Evolutionary conservation across 2,797 vertebrate genomes (phyloP).

Genomic region (Peromyscus melanophrys): DNA sequence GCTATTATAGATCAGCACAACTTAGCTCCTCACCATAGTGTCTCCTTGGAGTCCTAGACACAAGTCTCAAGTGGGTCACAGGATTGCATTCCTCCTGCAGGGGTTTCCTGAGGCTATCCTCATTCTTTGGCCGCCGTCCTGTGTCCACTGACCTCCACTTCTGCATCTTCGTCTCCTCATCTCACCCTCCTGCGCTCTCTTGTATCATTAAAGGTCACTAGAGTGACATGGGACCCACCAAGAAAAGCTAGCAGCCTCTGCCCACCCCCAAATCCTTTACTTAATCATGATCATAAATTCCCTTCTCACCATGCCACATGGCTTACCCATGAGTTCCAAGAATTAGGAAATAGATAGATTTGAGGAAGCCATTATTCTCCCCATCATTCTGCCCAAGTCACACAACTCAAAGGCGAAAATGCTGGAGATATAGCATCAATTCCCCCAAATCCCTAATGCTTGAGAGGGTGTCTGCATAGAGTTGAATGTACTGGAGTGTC

Average conservation of each 20-base stretch:
- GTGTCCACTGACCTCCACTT: rapidly evolving
- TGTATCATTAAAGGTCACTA: not conserved
- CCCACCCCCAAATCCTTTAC: not conserved
- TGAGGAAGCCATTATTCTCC: too few relatives aligned
- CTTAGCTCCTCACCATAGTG: not conserved
- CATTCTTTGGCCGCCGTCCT: rapidly evolving
- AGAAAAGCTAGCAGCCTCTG: not conserved
- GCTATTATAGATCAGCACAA: not conserved
- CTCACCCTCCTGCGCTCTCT: not conserved
- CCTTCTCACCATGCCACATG: not conserved
- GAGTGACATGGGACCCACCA: not conserved
- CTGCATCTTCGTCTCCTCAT: too few relatives aligned
- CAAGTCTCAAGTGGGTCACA: too few relatives aligned
- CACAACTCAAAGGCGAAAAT: too few relatives aligned
- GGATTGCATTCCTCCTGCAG: not conserved
- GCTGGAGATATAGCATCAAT: too few relatives aligned
- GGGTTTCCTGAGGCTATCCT: too few relatives aligned
- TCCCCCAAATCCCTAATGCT: too few relatives aligned
- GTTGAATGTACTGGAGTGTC: too few relatives aligned
- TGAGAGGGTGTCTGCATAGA: too few relatives aligned
- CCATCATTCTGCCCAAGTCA: too few relatives aligned
- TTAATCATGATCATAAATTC: not conserved
- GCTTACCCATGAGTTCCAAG: not conserved
- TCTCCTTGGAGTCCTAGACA: rapidly evolving
- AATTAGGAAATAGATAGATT: too few relatives aligned